Evolutionary conservation across 2,113 vertebrate genomes (phyloP), one percentile per base, ranked within the genome.

Genomic region (Zeus faber): DNA sequence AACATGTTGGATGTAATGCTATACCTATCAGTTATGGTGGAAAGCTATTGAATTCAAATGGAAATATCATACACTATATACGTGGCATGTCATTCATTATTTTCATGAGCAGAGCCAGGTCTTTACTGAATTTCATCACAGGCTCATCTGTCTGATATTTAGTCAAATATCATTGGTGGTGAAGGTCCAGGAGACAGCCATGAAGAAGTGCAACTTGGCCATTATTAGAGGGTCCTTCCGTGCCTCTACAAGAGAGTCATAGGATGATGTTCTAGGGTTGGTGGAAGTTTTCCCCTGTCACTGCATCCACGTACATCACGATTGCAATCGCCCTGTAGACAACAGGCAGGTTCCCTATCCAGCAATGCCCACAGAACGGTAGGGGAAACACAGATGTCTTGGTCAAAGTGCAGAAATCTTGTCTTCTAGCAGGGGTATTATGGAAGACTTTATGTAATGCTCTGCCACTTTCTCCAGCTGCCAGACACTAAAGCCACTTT

Each of bases 131-230:
- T 14, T 21, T 45, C 46, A 62, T 29, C 37, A 53, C 27, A 10
- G 58, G 49, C 40, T 45, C 49, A 31, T 44, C 58, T 31, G 58
- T 62, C 20, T 62, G 48, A 24, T 44, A 33, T 24, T 61, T 61
- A 9, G 25, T 61, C 58, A 61, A 16, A 47, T 54, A 62, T n/a
- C n/a, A n/a, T n/a, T n/a, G 4, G 39, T 4, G 21, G 11, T 46
- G 41, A 53, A 62, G 20, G 40, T 52, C 25, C 58, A 44, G 23
- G 48, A 41, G 18, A 50, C 14, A 21, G 40, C 49, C 39, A 50
- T 21, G 25, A 44, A 51, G 49, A 61, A 52, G 13, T 44, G 37
- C 6, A 52, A 22, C 22, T 44, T 61, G 25, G 49, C 37, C n/a
- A 49, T 31, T 18, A 52, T 33, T 8, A 50, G 35, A n/a, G 37